Evolutionary conservation across 2,888 invertebrate species (phyloP).

Genomic region (Idaea dimidiata): DNA sequence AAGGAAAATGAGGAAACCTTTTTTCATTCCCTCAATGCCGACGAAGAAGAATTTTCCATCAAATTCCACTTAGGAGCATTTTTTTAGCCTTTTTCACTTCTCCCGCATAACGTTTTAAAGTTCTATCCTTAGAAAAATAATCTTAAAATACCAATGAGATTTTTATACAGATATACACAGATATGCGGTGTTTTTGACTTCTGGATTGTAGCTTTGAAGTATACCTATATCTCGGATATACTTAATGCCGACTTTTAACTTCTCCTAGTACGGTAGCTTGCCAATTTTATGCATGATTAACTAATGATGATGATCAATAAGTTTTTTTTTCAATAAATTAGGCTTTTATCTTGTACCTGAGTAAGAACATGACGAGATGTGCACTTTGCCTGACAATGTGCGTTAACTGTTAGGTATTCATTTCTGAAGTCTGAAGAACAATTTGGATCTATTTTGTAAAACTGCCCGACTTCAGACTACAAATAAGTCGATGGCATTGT

Average conservation of each 20-base stretch:
- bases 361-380: too few relatives aligned
- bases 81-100: conserved; percentile 7
- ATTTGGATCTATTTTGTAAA: too few relatives aligned
- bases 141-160: conserved; percentile 41
- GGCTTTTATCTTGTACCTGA: too few relatives aligned
- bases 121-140: conserved; percentile 37
- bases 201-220: conserved; percentile 53
- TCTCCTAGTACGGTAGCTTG: too few relatives aligned
- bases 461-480: too few relatives aligned
- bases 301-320: conserved; percentile 39
- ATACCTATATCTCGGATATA: conserved; percentile 64
- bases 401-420: too few relatives aligned
- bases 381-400: too few relatives aligned
- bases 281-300: conserved; percentile 57
- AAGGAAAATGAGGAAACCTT: conserved; percentile 2
- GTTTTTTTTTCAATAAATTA: conserved; percentile 12
- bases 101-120: conserved; percentile 18
- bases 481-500: too few relatives aligned
- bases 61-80: conserved; percentile 13
- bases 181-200: conserved; percentile 47
- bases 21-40: conserved; percentile 11
- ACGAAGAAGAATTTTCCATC: conserved; percentile 16
- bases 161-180: conserved; percentile 45
- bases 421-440: too few relatives aligned
- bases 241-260: too few relatives aligned